Percentiles rank a stretch among this genome's conserved stretches.
Conservation (phyloP, 2,888 invertebrate genomes). For the Chrysolina haemoptera region DNA sequence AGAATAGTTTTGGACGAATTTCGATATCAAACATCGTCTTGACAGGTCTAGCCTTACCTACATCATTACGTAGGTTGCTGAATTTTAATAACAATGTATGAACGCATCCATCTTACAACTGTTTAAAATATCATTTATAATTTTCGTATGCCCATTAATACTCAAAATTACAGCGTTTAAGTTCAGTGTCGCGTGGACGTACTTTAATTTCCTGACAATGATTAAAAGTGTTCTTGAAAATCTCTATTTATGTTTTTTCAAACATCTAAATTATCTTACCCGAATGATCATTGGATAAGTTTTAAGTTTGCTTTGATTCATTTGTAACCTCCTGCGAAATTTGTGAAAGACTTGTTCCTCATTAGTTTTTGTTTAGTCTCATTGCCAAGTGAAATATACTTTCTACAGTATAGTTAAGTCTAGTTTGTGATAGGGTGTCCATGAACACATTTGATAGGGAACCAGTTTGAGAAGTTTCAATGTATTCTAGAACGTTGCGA, state of each 20-base stretch:
- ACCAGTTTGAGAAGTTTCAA: too few species aligned
- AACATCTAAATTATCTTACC: background rate
- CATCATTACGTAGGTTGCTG: background rate
- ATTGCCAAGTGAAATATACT: background rate
- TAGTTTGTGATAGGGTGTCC: too few species aligned
- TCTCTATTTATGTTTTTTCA: background rate
- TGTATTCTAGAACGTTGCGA: too few species aligned
- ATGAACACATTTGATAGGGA: too few species aligned
- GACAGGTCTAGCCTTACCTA: background rate
- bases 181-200: background rate
- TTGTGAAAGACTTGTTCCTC: background rate
- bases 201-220: background rate
- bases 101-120: background rate
- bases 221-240: background rate
- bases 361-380: background rate
- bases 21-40: background rate
- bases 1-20: background rate
- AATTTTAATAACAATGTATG: background rate
- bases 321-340: background rate
- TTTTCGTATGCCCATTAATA: background rate
- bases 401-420: too few species aligned
- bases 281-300: background rate
- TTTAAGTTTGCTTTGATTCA: slow-evolving; percentile 1
- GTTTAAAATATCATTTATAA: slow-evolving; percentile 6
- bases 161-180: background rate